A percentile compares a stretch with the other conserved stretches of the same genome.
phyloP scores from a whole-genome alignment of 2,888 invertebrate genomes.

The Stenolophus ochropezus region DNA sequence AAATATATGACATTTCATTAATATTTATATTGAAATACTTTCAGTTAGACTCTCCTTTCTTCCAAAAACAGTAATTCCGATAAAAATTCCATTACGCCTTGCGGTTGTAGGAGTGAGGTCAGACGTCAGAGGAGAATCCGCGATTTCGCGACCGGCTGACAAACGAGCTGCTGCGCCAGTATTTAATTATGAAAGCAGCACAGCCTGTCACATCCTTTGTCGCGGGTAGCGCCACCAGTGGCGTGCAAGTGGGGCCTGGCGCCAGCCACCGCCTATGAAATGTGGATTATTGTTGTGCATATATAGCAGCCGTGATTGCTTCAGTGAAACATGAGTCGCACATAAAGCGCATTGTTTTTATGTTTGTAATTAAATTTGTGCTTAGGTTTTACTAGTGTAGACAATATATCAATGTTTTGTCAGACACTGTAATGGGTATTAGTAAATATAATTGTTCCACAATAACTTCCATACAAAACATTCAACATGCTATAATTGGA shows the following conservation, averaged over 20 bases:
- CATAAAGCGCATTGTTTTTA: not conserved
- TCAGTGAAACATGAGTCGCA: not conserved
- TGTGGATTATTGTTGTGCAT: not conserved
- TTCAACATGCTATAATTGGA: too few species aligned
- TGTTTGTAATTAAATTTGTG: not conserved
- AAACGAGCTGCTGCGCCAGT: slow-evolving; percentile 34
- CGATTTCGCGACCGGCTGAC: slow-evolving; percentile 22
- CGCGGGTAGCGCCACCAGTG: slow-evolving; percentile 13
- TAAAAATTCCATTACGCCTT: slow-evolving; percentile 13
- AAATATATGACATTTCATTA: too few species aligned
- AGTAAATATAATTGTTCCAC: not conserved
- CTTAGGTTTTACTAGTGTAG: not conserved
- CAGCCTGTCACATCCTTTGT: slow-evolving; percentile 18
- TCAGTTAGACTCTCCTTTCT: not conserved
- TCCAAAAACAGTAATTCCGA: not conserved
- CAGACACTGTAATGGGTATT: not conserved
- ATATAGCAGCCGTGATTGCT: not conserved
- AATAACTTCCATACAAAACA: not conserved
- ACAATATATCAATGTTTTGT: not conserved
- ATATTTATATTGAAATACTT: too few species aligned
- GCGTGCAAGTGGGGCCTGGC: slow-evolving; percentile 11
- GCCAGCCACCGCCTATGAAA: not conserved
- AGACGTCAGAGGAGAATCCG: slow-evolving; percentile 1
- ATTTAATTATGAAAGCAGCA: slow-evolving; percentile 37
- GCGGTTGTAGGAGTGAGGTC: slow-evolving; percentile 22